Conservation (phyloP, 2,888 invertebrate species). For the Nineta flava region DNA sequence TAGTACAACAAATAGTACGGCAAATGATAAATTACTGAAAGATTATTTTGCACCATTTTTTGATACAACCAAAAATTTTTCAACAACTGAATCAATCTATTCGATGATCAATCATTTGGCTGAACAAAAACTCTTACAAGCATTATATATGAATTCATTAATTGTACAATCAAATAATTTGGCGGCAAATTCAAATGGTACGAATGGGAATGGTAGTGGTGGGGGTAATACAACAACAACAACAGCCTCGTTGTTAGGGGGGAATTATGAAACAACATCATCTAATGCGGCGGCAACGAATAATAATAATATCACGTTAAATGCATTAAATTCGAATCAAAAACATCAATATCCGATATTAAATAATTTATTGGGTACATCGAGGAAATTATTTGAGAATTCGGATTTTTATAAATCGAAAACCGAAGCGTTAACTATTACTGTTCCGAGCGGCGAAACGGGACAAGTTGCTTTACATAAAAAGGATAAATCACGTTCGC, state of each 20-base stretch:
- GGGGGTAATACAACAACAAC: too few species aligned
- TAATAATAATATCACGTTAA: conserved; percentile 5
- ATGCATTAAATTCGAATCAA: neutral
- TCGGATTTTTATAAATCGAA: conserved; percentile 8
- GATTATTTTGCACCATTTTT: conserved; percentile 12
- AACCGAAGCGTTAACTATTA: conserved; percentile 6
- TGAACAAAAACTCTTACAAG: conserved; percentile 29
- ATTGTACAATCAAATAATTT: conserved; percentile 16
- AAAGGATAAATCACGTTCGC: conserved; percentile 3
- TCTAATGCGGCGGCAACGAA: conserved; percentile 9
- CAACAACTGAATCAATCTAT: conserved; percentile 22
- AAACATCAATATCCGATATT: conserved; percentile 17
- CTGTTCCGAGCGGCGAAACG: neutral
- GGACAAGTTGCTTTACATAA: neutral
- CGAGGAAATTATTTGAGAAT: neutral
- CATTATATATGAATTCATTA: conserved; percentile 30
- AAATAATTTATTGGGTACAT: conserved; percentile 23
- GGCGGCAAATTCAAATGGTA: conserved; percentile 7
- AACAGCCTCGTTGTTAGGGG: too few species aligned
- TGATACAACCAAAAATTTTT: conserved; percentile 4
- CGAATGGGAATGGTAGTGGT: conserved; percentile 9
- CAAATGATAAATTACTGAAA: conserved; percentile 13
- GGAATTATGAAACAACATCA: too few species aligned
- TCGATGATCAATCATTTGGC: conserved; percentile 27
- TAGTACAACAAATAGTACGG: conserved; percentile 9